Base-by-base conservation (phyloP, 1,140 invertebrate genomes). In the Anastatus disparis region DNA sequence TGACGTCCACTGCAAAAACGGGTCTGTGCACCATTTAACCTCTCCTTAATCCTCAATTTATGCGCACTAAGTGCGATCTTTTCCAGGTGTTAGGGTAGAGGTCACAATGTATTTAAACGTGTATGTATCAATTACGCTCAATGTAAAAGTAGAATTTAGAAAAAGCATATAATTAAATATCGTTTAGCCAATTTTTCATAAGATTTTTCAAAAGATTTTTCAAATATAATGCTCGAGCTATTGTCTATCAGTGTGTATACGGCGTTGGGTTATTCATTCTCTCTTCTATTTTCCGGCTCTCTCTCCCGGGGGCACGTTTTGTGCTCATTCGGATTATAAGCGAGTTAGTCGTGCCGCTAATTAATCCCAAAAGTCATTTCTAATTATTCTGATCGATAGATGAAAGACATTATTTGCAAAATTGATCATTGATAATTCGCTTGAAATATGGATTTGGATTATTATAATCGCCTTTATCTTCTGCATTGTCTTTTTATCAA, bases 351-450 rank as follows among this genome's bases (percentile, higher is more conserved):
- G n/a, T n/a, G n/a, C n/a, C n/a, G n/a, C n/a, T 59, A 59, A 59
- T 40, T 26, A 59, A 59, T 52, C 48, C 48, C 48, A 52, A 27
- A 15, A 52, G 48, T 52, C 10, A 12, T n/a, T 55, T 13, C 1
- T 55, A 55, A 55, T 55, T 29, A 31, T 55, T 55, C 29, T 9
- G 2, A 1, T 6, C 56, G 56, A 22, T 20, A 10, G 1, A 24
- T 46, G n/a, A 61, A 61, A 46, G 38, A 22, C 15, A n/a, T n/a
- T n/a, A 29, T 42, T 61, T 27, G 26, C 6, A 26, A 46, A 61
- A 29, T 46, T 46, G 42, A 61, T 46, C 24, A 10, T 27, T 40
- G 38, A 13, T 29, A 46, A 46, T 61, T 27, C 15, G 3, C 22
- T 42, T 59, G 3, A 22, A 17, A 55, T 3, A 1, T 3, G 48